Base-by-base conservation (phyloP, 2,797 vertebrate species). In the Chaunax sp. region DNA sequence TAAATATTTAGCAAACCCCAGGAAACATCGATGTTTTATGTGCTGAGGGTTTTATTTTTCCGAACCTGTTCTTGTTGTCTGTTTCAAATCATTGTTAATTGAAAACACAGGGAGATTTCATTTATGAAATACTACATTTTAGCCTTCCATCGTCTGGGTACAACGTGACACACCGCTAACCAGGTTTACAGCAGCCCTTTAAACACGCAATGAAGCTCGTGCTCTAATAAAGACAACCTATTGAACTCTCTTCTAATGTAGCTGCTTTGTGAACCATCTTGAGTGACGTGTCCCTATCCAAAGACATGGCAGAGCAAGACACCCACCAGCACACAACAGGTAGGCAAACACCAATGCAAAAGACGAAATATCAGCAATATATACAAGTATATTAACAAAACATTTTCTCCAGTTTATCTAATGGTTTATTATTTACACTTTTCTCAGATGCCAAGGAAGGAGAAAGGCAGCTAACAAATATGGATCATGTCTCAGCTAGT, bases 281-380 rank as follows among this genome's bases (percentile, higher is more conserved):
- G 37, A 71, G 45, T 67, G 22, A 75, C 43, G 61, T 52, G 19
- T 4, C 12, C 11, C 26, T 5, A 37, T 50, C 19, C 3, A 6
- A 38, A 81, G 46, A 62, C 43, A 89, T 88, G 88, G 80, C 64
- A 46, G 77, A 77, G 15, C 28, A 64, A 46, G 38, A 45, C 33
- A 2, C 11, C 38, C 22, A 0, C 10, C 38, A 45, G 7, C 20
- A 23, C 20, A 3, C 8, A 43, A 15, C 52, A 74, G 77, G 60
- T 78, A 69, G n/a, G 53, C 10, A 20, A 51, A 51, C 35, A 35
- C 3, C 5, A 14, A 1, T 19, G 6, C 15, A 9, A 18, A 53
- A 28, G 3, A 4, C 4, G 51, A 52, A 22, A 13, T 23, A 37
- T 22, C 0, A n/a, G 2, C 18, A 33, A 8, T 16, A 13, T 26